Percentiles rank a stretch among this genome's conserved stretches.
Conservation (phyloP, 2,888 invertebrate genomes). For the Stenchaetothrips biformis region DNA sequence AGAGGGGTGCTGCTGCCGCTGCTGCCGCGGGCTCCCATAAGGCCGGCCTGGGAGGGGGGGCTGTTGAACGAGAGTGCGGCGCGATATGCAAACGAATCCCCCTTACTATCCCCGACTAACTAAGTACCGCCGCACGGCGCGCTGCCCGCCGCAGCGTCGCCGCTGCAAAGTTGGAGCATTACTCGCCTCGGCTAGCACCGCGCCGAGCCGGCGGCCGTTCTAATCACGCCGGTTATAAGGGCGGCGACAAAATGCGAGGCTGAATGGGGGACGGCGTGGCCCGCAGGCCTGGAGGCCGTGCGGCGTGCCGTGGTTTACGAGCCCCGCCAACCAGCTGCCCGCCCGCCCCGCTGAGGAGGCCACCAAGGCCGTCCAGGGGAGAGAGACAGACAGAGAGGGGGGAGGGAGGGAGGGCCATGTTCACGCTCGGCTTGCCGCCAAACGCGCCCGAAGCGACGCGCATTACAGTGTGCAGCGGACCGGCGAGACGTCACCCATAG, state of each 20-base stretch:
- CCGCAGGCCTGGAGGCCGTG: background rate
- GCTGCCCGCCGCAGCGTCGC: background rate
- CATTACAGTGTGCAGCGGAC: no score
- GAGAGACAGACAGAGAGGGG: background rate
- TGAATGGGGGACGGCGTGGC: background rate
- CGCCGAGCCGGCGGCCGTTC: background rate
- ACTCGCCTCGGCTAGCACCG: background rate
- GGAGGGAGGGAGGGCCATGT: background rate
- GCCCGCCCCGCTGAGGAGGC: background rate
- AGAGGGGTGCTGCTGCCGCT: no score
- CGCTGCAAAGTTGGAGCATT: background rate
- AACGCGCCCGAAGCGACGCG: background rate
- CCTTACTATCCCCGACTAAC: no score
- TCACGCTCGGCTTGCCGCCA: slow-evolving; percentile 3
- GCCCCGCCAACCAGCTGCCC: background rate
- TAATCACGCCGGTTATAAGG: no score
- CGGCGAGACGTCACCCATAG: no score
- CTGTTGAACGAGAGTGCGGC: no score
- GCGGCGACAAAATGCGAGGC: no score
- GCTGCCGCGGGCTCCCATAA: no score
- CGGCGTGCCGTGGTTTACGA: background rate
- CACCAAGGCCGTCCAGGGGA: no score
- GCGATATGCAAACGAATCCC: no score
- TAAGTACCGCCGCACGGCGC: no score
- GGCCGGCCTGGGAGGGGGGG: no score